These are phyloP conservation scores for Ciconia maguari DNA, from an alignment of 2,113 vertebrate species.

Conservation along the genomic window DNA sequence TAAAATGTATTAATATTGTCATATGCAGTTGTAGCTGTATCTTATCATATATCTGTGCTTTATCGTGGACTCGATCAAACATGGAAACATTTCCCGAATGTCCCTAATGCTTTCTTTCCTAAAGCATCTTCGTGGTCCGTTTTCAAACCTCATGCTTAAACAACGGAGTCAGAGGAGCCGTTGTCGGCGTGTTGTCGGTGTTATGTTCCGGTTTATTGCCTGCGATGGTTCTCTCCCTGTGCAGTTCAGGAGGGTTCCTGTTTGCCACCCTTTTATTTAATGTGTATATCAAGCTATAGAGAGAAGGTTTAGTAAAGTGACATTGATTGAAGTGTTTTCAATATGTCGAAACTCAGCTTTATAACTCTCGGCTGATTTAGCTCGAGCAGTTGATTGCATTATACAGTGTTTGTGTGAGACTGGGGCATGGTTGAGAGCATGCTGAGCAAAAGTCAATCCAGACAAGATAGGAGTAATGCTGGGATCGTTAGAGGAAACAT, in stretches of 20 bases:
- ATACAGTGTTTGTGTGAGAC: slow-evolving; percentile 51
- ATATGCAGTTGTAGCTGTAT: background rate
- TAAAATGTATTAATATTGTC: background rate
- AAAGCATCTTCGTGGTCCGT: background rate
- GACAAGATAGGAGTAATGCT: slow-evolving; percentile 35
- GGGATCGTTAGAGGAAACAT: slow-evolving; percentile 24
- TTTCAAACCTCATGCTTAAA: background rate
- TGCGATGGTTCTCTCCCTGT: background rate
- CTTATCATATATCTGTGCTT: background rate
- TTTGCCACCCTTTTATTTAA: slow-evolving; percentile 38
- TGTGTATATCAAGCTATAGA: background rate
- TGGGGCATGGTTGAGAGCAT: slow-evolving; percentile 44
- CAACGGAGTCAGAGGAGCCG: background rate
- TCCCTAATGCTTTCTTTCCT: background rate
- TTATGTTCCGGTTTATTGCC: background rate
- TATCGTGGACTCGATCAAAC: background rate
- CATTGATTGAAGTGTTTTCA: slow-evolving; percentile 64
- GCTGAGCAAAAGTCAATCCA: slow-evolving; percentile 57
- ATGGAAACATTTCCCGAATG: background rate
- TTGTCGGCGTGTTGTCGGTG: accelerated
- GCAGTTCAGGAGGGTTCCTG: slow-evolving; percentile 18
- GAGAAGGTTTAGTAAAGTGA: slow-evolving; percentile 42
- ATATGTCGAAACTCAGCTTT: slow-evolving; percentile 36
- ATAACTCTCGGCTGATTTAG: slow-evolving; percentile 50
- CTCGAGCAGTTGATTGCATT: slow-evolving; percentile 53